These are phyloP conservation scores for Pipistrellus pygmaeus DNA, from an alignment of 2,797 vertebrate genomes.

Conservation along the genomic window DNA sequence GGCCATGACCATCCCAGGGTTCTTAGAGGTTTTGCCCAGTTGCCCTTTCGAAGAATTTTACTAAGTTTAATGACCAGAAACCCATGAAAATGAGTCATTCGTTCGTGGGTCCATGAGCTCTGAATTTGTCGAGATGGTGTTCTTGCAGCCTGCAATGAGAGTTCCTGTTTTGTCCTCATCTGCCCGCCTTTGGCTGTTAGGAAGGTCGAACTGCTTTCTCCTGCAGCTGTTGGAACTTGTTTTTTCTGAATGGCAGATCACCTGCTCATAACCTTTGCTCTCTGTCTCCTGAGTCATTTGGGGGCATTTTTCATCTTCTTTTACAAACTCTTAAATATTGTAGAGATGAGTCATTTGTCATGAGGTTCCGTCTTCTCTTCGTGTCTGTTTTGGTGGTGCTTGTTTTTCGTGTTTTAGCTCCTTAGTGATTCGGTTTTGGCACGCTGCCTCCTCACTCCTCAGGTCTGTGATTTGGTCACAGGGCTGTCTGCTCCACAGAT, in stretches of 20 bases:
- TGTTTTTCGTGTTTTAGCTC: background rate
- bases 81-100: accelerated
- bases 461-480: background rate
- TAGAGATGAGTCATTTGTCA: background rate
- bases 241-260: background rate
- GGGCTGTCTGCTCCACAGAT: background rate
- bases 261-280: background rate
- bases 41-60: background rate
- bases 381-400: background rate
- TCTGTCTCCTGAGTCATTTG: background rate
- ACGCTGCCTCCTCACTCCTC: background rate
- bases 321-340: background rate
- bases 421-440: background rate
- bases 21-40: background rate
- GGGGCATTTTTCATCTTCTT: background rate
- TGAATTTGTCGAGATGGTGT: background rate
- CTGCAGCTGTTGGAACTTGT: background rate
- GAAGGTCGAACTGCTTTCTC: background rate
- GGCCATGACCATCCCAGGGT: accelerated
- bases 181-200: background rate
- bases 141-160: background rate
- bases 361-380: background rate
- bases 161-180: background rate
- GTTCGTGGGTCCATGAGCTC: accelerated
- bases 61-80: background rate